phyloP scores from a whole-genome alignment of 2,888 invertebrate genomes.

The Clitarchus hookeri region DNA sequence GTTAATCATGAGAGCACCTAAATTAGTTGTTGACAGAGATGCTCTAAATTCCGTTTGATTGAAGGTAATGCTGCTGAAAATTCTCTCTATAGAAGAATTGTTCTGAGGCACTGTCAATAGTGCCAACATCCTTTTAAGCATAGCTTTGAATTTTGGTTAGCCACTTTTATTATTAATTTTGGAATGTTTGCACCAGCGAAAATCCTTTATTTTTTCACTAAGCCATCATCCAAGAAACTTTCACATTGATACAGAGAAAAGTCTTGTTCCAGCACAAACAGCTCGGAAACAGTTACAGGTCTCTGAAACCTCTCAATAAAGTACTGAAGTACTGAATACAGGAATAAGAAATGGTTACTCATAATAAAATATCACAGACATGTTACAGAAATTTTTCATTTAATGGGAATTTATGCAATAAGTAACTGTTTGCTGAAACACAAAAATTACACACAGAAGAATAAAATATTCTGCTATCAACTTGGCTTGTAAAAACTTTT shows the following conservation, averaged over 20 bases:
- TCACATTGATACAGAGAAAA: neutral
- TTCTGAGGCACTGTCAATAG: neutral
- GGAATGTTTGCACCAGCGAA: neutral
- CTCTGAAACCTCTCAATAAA: neutral
- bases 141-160: neutral
- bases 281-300: neutral
- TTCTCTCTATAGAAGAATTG: neutral
- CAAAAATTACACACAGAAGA: neutral
- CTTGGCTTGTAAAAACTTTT: neutral
- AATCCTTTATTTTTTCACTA: neutral
- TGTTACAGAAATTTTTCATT: neutral
- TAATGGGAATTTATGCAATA: neutral
- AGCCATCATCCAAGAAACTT: neutral
- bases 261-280: neutral
- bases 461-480: neutral
- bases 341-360: neutral
- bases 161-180: neutral
- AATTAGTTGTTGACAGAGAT: neutral
- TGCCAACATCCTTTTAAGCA: neutral
- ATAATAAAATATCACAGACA: neutral
- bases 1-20: neutral
- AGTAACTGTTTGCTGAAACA: neutral
- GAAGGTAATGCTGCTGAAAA: neutral
- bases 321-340: neutral
- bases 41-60: neutral